phyloP scores from a whole-genome alignment of 2,113 vertebrate species.

The Lichenostomus cassidix region DNA sequence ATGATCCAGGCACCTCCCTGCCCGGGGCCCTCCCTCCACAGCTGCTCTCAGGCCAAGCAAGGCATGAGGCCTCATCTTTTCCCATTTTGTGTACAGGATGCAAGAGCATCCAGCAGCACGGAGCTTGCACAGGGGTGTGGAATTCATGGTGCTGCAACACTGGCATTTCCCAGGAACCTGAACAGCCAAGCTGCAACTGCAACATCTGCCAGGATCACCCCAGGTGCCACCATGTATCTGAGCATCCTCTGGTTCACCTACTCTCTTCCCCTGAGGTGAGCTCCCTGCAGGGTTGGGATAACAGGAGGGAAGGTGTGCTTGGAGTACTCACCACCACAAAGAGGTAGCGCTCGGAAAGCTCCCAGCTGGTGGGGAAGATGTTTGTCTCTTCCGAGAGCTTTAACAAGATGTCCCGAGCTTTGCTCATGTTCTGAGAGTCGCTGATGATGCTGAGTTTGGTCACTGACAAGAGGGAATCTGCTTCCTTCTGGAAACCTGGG shows the following conservation, averaged over 20 bases:
- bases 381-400: constrained; percentile 84
- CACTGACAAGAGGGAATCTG: constrained; percentile 83
- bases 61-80: not conserved
- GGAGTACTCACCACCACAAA: constrained; percentile 82
- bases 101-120: not conserved
- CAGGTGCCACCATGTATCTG: not conserved
- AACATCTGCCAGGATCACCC: not conserved
- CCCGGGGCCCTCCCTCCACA: not conserved
- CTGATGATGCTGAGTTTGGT: constrained; percentile 81
- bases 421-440: constrained; percentile 79
- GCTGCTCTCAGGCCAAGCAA: not conserved
- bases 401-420: constrained; percentile 79
- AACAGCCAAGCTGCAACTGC: not conserved
- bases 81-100: not conserved
- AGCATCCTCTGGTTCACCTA: not conserved
- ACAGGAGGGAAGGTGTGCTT: rapidly evolving
- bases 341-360: constrained; percentile 83
- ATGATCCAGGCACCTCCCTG: not conserved
- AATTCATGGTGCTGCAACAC: not conserved
- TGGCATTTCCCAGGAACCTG: not conserved
- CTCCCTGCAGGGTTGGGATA: not conserved
- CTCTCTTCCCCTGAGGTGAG: rapidly evolving
- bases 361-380: constrained; percentile 82
- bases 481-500: constrained; percentile 90
- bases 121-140: not conserved